These are phyloP conservation scores for Cydia amplana DNA, from an alignment of 1,140 invertebrate genomes.

Conservation along the genomic window DNA sequence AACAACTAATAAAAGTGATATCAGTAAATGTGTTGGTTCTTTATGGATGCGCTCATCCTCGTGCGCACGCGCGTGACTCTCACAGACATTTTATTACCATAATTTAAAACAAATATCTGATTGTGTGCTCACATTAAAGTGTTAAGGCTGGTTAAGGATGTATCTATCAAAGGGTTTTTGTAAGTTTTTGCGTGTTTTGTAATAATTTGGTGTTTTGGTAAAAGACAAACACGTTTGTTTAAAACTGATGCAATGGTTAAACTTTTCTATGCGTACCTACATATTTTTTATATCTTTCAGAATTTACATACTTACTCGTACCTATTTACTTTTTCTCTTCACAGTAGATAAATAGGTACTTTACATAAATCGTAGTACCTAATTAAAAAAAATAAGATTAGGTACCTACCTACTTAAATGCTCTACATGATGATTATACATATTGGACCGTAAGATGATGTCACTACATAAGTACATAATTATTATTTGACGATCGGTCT, in stretches of 20 bases:
- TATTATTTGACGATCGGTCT: too few species aligned
- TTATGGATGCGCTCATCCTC: constrained; percentile 52
- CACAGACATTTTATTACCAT: constrained; percentile 81
- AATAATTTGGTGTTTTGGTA: background rate
- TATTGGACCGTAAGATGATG: too few species aligned
- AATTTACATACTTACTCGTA: too few species aligned
- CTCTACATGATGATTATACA: too few species aligned
- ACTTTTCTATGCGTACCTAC: background rate
- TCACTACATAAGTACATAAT: too few species aligned
- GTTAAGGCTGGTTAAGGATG: constrained; percentile 72
- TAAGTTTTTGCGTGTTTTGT: background rate
- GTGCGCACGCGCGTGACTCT: constrained; percentile 75
- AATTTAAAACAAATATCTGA: constrained; percentile 82
- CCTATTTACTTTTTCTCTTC: too few species aligned
- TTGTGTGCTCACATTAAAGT: constrained; percentile 79
- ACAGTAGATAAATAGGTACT: too few species aligned
- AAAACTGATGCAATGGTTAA: background rate
- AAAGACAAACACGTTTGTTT: background rate
- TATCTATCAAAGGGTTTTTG: constrained; percentile 46
- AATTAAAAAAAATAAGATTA: too few species aligned
- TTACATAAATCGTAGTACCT: too few species aligned
- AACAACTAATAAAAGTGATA: background rate
- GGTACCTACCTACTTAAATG: too few species aligned
- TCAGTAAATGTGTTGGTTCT: background rate
- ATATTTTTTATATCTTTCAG: too few species aligned